Conservation (phyloP, 2,797 vertebrate species). For the Aotus griseimembra region DNA sequence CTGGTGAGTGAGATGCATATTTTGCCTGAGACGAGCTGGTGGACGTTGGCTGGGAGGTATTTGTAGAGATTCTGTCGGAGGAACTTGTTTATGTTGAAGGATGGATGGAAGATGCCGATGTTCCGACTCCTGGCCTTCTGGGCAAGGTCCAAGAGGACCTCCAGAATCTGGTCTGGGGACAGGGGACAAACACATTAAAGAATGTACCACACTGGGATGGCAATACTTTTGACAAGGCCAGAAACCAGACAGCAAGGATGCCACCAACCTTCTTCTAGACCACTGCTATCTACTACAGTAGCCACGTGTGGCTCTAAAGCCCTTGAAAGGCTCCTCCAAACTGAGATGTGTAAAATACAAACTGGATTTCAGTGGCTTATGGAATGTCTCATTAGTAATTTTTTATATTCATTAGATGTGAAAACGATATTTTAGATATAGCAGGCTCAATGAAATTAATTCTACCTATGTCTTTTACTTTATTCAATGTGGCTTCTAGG, state of each 20-base stretch:
- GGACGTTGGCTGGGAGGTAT: constrained; percentile 89
- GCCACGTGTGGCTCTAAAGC: rapidly evolving
- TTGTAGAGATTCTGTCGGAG: constrained; percentile 85
- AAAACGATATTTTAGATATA: background rate
- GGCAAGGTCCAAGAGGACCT: constrained; percentile 85
- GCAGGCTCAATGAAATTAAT: background rate
- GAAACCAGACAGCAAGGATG: background rate
- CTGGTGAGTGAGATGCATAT: constrained; percentile 93
- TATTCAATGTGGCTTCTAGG: background rate
- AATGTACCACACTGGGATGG: background rate
- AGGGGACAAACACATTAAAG: background rate
- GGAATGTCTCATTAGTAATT: background rate
- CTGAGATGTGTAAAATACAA: rapidly evolving
- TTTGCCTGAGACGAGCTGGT: constrained; percentile 87
- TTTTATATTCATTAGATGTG: background rate
- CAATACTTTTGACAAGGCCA: background rate
- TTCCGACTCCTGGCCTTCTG: constrained; percentile 90
- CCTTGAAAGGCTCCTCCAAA: background rate
- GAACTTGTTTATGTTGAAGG: constrained; percentile 89
- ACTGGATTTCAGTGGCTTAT: background rate
- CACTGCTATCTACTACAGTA: rapidly evolving
- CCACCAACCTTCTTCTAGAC: background rate
- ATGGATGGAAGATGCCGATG: constrained; percentile 93
- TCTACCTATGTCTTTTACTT: background rate
- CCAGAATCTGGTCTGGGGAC: background rate